These are phyloP conservation scores for Ciona savignyi DNA, from an alignment of 23 tunicate species.

Conservation along the genomic window DNA sequence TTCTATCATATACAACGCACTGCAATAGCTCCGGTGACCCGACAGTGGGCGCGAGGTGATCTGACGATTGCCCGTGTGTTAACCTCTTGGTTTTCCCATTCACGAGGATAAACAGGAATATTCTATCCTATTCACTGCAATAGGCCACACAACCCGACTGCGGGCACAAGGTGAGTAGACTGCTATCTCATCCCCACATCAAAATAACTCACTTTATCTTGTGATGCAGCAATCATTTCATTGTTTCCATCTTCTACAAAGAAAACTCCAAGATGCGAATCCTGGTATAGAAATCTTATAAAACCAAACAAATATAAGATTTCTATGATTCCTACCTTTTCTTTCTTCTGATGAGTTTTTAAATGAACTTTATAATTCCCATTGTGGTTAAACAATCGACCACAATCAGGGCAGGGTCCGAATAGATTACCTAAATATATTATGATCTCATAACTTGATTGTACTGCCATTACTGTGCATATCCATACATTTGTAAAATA, in stretches of 20 bases:
- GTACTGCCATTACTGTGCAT: too few species aligned
- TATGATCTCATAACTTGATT: too few species aligned
- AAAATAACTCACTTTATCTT: too few species aligned
- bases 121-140: not conserved
- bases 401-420: constrained; percentile 65
- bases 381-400: constrained; percentile 44
- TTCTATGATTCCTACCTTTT: not conserved
- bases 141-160: too few species aligned
- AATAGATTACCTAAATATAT: constrained; percentile 53
- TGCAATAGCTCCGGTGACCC: too few species aligned
- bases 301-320: not conserved
- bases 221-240: not conserved
- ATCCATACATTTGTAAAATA: too few species aligned
- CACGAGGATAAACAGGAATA: not conserved
- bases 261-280: not conserved
- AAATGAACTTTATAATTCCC: constrained; percentile 57
- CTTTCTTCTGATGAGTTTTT: constrained; percentile 30
- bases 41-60: too few species aligned
- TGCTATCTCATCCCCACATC: too few species aligned
- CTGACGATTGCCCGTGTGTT: too few species aligned
- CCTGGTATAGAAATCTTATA: not conserved
- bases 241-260: not conserved
- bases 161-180: too few species aligned
- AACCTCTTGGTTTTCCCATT: too few species aligned
- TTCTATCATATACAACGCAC: too few species aligned